phyloP scores from a whole-genome alignment of 1,140 invertebrate genomes.

The Steinernema feltiae region DNA sequence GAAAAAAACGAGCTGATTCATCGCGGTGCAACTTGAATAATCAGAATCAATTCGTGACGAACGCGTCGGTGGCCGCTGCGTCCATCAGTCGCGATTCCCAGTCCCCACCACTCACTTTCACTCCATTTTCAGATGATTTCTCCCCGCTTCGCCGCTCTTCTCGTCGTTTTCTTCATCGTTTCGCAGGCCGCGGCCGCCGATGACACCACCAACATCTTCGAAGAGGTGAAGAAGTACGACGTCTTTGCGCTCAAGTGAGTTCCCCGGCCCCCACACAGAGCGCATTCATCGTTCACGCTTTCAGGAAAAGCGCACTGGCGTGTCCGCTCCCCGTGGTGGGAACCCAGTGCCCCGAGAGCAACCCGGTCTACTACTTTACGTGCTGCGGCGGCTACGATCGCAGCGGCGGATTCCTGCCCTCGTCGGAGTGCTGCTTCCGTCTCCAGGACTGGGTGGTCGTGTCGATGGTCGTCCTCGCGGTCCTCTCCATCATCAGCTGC shows the following conservation, averaged over 20 bases:
- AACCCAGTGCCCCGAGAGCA: conserved; percentile 26
- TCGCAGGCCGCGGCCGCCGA: background rate
- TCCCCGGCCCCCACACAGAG: background rate
- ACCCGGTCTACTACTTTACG: conserved; percentile 33
- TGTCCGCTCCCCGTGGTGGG: conserved; percentile 34
- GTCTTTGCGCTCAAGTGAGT: background rate
- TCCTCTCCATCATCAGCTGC: conserved; percentile 30
- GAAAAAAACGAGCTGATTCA: too few species aligned
- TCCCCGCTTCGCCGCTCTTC: background rate
- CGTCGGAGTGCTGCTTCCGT: conserved; percentile 30
- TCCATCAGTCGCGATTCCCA: background rate
- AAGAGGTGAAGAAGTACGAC: background rate
- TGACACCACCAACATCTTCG: background rate
- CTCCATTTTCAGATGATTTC: background rate
- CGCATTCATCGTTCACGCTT: background rate
- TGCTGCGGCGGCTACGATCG: conserved; percentile 29
- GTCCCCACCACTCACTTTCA: background rate
- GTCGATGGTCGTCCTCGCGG: conserved; percentile 28
- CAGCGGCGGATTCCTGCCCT: background rate
- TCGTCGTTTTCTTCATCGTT: background rate
- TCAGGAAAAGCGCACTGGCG: conserved; percentile 19
- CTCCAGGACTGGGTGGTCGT: conserved; percentile 36
- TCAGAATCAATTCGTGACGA: too few species aligned
- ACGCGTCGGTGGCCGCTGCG: background rate
- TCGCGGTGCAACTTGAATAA: too few species aligned